Evolutionary conservation across 2,888 invertebrate genomes (phyloP).

Genomic region (Melieria crassipennis): DNA sequence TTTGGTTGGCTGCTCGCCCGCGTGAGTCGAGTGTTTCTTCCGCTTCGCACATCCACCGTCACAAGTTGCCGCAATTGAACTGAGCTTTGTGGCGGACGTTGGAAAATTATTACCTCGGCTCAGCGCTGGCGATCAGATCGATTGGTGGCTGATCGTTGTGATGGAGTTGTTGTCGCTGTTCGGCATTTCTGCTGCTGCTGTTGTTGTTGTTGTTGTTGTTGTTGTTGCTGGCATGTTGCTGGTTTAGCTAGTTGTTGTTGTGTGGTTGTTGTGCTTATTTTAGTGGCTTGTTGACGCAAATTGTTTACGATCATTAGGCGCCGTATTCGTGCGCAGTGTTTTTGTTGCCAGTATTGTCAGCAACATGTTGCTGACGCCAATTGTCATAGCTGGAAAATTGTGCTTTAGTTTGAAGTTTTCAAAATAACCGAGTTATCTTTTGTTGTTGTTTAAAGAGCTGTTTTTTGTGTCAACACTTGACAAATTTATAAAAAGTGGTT

Average conservation of each 20-base stretch:
- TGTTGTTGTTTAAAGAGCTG: no score
- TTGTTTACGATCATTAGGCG: background rate
- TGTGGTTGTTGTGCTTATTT: conserved; percentile 6
- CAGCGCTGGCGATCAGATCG: conserved; percentile 27
- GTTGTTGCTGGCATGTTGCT: background rate
- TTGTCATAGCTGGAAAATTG: no score
- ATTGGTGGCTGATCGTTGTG: conserved; percentile 22
- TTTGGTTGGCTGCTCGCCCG: no score
- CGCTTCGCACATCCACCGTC: conserved; percentile 51
- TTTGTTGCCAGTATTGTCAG: background rate
- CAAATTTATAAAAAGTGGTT: no score
- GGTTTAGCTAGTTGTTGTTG: conserved; percentile 17
- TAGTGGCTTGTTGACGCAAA: background rate
- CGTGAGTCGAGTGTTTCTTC: conserved; percentile 22
- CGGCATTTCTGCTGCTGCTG: conserved; percentile 2
- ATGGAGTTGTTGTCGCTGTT: conserved; percentile 18
- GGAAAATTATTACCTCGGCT: conserved; percentile 29
- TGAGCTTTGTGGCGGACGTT: conserved; percentile 48
- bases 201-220: background rate
- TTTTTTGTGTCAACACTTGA: no score
- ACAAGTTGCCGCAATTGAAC: conserved; percentile 57
- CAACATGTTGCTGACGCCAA: no score
- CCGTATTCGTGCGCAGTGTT: conserved; percentile 1
- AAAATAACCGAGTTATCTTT: no score
- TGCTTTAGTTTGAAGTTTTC: no score